A percentile compares a stretch with the other conserved stretches of the same genome.
Evolutionary conservation across 1,140 invertebrate species (phyloP).

Genomic region (Drosophila obscura): DNA sequence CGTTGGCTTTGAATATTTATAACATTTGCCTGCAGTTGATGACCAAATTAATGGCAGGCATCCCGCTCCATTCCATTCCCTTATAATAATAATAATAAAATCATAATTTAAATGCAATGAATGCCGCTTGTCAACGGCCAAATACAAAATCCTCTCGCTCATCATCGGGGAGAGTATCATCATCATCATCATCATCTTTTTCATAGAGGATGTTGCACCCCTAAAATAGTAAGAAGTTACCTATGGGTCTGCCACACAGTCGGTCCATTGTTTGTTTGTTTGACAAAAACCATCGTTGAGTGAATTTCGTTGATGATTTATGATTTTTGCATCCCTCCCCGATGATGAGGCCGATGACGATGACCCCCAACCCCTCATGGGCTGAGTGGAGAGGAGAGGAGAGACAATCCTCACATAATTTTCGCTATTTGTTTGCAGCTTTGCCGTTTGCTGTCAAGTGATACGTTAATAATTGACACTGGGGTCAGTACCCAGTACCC

Average conservation of each 20-base stretch:
- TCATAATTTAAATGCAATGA: conserved; percentile 81
- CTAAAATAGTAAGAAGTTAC: conserved; percentile 59
- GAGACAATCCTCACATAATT: conserved; percentile 60
- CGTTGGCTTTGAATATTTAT: conserved; percentile 61
- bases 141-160: conserved; percentile 60
- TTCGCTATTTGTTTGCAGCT: conserved; percentile 78
- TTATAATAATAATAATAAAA: conserved; percentile 80
- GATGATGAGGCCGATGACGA: conserved; percentile 14
- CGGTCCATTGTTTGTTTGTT: conserved; percentile 75
- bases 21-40: conserved; percentile 71
- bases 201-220: conserved; percentile 59
- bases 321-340: conserved; percentile 69
- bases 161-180: conserved; percentile 37
- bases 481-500: conserved; percentile 67
- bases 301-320: conserved; percentile 77
- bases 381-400: conserved; percentile 4
- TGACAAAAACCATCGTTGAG: conserved; percentile 79
- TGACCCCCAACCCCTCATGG: conserved; percentile 46
- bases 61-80: conserved; percentile 24
- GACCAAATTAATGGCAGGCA: conserved; percentile 71
- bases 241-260: conserved; percentile 46
- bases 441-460: conserved; percentile 75
- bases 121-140: conserved; percentile 73
- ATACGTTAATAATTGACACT: conserved; percentile 84
- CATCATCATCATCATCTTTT: conserved; percentile 33